Base-by-base conservation (phyloP, 2,113 vertebrate genomes). In the Ammodytes dubius region DNA sequence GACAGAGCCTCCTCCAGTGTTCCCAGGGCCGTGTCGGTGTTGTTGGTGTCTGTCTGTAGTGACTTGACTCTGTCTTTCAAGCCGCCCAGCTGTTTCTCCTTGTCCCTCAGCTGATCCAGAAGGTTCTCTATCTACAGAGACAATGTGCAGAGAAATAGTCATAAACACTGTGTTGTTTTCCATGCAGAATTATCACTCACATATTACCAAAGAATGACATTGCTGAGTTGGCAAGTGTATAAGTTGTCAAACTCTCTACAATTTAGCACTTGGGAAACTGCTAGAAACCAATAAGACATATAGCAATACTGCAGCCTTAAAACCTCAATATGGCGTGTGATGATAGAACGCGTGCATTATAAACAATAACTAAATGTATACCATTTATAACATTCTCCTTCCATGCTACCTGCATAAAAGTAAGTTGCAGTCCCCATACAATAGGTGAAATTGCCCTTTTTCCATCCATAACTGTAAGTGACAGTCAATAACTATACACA, bases 51-150 rank as follows among this genome's bases (percentile, higher is more conserved):
- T 0, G 97, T 96, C 90, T 99, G 97, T 81, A 99, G 70, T 63
- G 97, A 98, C 70, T 97, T 98, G 61, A 99, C 96, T 54, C 97
- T 92, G 9, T 97, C 97, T 91, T 98, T 99, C 47, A 99, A 88
- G 52, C 96, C 97, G 84, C 95, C 93, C 95, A 98, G 96, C 84
- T 99, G 97, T 81, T 97, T 98, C 78, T 99, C 97, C 88, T 98
- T 99, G 86, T 99, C 97, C 91, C 96, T 93, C 87, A 99, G 87
- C 80, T 99, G 97, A 63, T 99, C 97, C 77, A 96, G 97, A 46
- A 99, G 96, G 87, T 99, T 99, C 90, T 99, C 97, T 35, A 99
- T 97, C 96, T 97, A 69, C 59, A 74, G 47, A 52, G 35, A 66
- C 5, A 79, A 77, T 43, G 27, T 43, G 4, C 3, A 61, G 8